Base-by-base conservation (phyloP, 2,797 vertebrate genomes). In the Harpagifer antarcticus region DNA sequence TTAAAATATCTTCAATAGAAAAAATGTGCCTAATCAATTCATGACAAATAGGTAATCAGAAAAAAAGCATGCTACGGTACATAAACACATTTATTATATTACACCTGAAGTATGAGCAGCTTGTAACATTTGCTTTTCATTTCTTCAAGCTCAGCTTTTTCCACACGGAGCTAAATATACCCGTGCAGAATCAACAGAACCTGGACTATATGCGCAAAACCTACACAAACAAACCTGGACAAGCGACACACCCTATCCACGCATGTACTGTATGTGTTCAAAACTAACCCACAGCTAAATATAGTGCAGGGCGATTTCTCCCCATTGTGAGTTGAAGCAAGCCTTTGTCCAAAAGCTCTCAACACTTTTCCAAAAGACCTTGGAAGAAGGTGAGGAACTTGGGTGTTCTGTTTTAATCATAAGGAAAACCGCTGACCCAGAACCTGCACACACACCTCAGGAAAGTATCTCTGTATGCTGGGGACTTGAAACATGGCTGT, bases 241-340 rank as follows among this genome's bases (percentile, higher is more conserved):
- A 53, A 69, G 48, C 43, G 54, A 57, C 47, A 58, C 74, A 71
- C 23, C 48, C 17, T 19, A 54, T 33, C 57, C 74, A 64, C 15
- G 3, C 76, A 78, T 59, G 55, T 15, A 48, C 45, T 45, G 61
- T 44, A 48, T 78, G 58, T 71, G 55, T 80, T 73, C n/a, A 69
- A 74, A 74, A 78, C 86, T 87, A 89, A 85, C 78, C 84, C 66
- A 13, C 27, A 67, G 80, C 83, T 88, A 81, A 89, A 79, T 56
- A 55, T 79, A 68, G 76, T 1, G 42, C 50, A 19, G 58, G 67
- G 31, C 42, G 78, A 23, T 73, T 84, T 75, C 44, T 83, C 72
- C 17, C 57, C 60, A 76, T 90, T 91, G 86, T 90, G 77, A 85
- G 79, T 55, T 85, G 82, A 79, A 75, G 71, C 54, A 79, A 74